Evolutionary conservation across 2,888 invertebrate species (phyloP).

Genomic region (Ochropleura leucogaster): DNA sequence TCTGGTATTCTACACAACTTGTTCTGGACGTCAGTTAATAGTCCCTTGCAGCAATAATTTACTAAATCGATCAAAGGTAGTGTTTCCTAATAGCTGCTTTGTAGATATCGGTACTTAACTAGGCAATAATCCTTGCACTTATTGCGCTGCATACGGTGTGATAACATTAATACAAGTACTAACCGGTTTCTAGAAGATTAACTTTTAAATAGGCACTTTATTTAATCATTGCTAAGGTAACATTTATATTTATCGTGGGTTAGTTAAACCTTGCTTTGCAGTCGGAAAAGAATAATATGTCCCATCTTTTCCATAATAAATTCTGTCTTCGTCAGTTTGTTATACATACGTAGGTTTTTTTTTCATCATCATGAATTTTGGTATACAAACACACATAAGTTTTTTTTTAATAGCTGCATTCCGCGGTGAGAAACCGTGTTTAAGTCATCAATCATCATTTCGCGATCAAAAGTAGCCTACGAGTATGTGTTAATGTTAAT

Average conservation of each 20-base stretch:
- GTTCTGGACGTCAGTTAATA: too few species aligned
- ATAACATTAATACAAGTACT: slow-evolving; percentile 34
- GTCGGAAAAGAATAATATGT: not conserved
- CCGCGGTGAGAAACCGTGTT: too few species aligned
- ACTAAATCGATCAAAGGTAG: slow-evolving; percentile 15
- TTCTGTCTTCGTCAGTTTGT: not conserved
- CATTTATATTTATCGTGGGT: not conserved
- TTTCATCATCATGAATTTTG: not conserved
- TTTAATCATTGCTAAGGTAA: not conserved
- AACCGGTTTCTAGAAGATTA: slow-evolving; percentile 36
- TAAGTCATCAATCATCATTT: too few species aligned
- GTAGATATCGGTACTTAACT: slow-evolving; percentile 7
- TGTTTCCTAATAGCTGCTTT: slow-evolving; percentile 2
- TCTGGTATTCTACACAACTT: not conserved
- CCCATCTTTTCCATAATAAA: not conserved
- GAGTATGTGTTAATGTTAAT: too few species aligned
- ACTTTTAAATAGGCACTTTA: slow-evolving; percentile 20
- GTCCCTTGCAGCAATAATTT: not conserved
- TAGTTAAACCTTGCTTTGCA: not conserved
- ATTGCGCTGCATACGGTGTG: slow-evolving; percentile 13
- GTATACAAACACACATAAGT: too few species aligned
- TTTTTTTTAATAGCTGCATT: not conserved
- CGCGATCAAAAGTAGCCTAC: too few species aligned
- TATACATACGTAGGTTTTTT: not conserved
- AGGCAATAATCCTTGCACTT: slow-evolving; percentile 30